Conservation (phyloP, 2,888 invertebrate genomes). For the Villa cingulata region DNA sequence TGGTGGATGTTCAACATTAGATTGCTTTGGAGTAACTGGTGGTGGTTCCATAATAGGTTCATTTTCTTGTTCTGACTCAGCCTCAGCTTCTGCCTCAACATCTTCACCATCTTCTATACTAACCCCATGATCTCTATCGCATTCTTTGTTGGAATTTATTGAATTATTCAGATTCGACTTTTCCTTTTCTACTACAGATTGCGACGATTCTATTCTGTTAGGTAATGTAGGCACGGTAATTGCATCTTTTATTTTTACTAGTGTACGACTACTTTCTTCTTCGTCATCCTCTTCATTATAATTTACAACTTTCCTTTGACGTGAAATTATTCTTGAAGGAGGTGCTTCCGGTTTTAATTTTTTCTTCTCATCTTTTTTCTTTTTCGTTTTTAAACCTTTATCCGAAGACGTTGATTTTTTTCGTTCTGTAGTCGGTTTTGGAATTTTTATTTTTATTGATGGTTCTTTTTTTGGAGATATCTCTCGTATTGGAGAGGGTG, state of each 20-base stretch:
- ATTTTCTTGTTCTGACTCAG: constrained; percentile 7
- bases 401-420: constrained; percentile 22
- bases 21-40: constrained; percentile 21
- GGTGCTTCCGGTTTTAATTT: constrained; percentile 30
- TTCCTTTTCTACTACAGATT: background rate
- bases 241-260: constrained; percentile 26
- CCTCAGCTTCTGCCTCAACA: background rate
- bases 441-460: constrained; percentile 28
- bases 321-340: constrained; percentile 29
- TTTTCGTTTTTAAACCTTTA: constrained; percentile 22
- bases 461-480: constrained; percentile 11
- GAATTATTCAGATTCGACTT: background rate
- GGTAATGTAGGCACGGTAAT: constrained; percentile 37
- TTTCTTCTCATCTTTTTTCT: constrained; percentile 32
- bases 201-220: constrained; percentile 7
- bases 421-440: constrained; percentile 29
- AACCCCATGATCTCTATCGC: too few relatives aligned
- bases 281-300: constrained; percentile 45
- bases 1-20: constrained; percentile 50
- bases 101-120: constrained; percentile 38
- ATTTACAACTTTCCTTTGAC: constrained; percentile 49
- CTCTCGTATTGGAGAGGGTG: constrained; percentile 27
- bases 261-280: constrained; percentile 30
- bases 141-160: too few relatives aligned
- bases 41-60: constrained; percentile 19